A percentile compares a stretch with the other conserved stretches of the same genome.
phyloP scores from a whole-genome alignment of 1,140 invertebrate genomes.

The Drosophila paulistorum region DNA sequence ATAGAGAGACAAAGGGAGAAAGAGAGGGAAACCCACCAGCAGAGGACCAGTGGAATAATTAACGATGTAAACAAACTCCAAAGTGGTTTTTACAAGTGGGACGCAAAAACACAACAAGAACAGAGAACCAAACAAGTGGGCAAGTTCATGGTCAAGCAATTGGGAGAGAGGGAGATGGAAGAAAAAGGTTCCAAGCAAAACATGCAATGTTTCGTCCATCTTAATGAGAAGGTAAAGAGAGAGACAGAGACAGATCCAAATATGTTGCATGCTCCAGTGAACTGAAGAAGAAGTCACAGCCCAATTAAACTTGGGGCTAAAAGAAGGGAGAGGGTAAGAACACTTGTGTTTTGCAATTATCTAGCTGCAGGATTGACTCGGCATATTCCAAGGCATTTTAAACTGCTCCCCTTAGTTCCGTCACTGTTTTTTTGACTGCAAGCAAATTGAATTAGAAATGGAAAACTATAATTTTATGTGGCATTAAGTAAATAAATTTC shows the following conservation, averaged over 20 bases:
- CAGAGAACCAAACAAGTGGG: not conserved
- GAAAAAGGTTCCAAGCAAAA: not conserved
- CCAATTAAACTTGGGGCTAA: slow-evolving; percentile 1
- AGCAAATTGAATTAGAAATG: not conserved
- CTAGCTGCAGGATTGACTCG: slow-evolving; percentile 21
- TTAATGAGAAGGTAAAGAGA: not conserved
- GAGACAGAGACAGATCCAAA: not conserved
- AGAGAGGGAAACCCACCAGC: not conserved
- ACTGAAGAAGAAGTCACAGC: slow-evolving; percentile 29
- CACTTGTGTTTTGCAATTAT: slow-evolving; percentile 30
- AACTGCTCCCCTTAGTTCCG: too few species aligned
- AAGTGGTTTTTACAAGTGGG: slow-evolving; percentile 18
- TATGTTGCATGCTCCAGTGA: slow-evolving; percentile 57
- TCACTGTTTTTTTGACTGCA: not conserved
- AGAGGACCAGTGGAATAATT: slow-evolving; percentile 34
- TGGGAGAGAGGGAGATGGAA: not conserved
- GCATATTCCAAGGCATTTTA: not conserved
- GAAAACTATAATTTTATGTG: slow-evolving; percentile 1
- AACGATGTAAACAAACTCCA: slow-evolving; percentile 48
- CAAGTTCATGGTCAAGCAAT: slow-evolving; percentile 57
- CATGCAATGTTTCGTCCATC: slow-evolving; percentile 9
- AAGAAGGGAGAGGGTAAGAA: not conserved
- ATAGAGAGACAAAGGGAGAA: not conserved
- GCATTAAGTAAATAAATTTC: slow-evolving; percentile 8
- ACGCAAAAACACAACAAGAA: not conserved